A percentile compares a stretch with the other conserved stretches of the same genome.
Conservation (phyloP, 1,140 invertebrate species). For the Hirudo medicinalis region DNA sequence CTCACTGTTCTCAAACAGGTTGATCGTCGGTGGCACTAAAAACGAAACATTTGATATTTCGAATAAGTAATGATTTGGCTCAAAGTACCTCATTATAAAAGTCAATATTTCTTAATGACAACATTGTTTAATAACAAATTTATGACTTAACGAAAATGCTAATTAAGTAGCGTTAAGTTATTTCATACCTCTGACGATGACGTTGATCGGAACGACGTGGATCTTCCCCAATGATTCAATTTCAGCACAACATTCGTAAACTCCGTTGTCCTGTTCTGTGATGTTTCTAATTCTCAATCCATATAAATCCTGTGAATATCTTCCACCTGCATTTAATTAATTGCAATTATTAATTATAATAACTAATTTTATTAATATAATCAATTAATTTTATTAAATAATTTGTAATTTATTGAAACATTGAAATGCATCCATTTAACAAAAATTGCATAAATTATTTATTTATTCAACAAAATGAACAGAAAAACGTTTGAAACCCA, state of each 20-base stretch:
- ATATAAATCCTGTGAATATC: slow-evolving; percentile 17
- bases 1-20: slow-evolving; percentile 46
- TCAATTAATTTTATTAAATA: no score
- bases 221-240: slow-evolving; percentile 69
- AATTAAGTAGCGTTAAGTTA: not conserved
- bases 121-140: not conserved
- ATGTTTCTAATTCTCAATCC: slow-evolving; percentile 39
- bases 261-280: slow-evolving; percentile 63
- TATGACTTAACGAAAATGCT: not conserved
- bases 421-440: not conserved
- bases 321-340: slow-evolving; percentile 14
- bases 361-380: no score
- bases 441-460: not conserved
- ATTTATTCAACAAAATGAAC: no score
- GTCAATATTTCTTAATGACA: no score
- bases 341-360: no score
- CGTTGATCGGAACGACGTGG: slow-evolving; percentile 55
- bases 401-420: not conserved
- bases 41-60: not conserved
- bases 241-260: slow-evolving; percentile 67
- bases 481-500: no score
- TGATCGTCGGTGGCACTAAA: slow-evolving; percentile 58
- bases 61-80: no score
- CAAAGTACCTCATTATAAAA: no score
- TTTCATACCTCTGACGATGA: slow-evolving; percentile 50